Conservation (phyloP, 2,113 vertebrate species). For the Paracanthobrama guichenoti region DNA sequence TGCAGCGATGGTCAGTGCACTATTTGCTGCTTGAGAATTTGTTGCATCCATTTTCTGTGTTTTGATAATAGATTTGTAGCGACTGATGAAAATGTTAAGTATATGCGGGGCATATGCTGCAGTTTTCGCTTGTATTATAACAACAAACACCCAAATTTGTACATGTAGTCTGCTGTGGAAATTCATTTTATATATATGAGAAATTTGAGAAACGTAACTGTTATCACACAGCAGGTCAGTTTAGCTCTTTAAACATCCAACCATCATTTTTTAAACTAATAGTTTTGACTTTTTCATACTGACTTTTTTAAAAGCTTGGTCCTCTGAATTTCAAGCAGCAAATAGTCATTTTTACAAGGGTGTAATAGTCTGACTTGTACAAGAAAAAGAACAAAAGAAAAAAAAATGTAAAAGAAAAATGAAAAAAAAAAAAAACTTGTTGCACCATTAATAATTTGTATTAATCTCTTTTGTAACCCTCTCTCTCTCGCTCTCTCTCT, state of each 20-base stretch:
- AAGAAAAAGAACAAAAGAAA: constrained; percentile 29
- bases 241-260: constrained; percentile 2
- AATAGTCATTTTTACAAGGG: constrained; percentile 63
- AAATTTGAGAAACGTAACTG: constrained; percentile 21
- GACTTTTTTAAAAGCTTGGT: constrained; percentile 40
- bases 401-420: not conserved
- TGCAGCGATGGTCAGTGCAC: constrained; percentile 57
- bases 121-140: constrained; percentile 27
- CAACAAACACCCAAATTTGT: constrained; percentile 32
- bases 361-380: constrained; percentile 59
- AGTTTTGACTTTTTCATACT: constrained; percentile 36
- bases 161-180: constrained; percentile 11
- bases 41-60: constrained; percentile 49
- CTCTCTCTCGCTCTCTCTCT: constrained; percentile 55
- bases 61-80: constrained; percentile 44
- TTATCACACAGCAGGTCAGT: constrained; percentile 44
- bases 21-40: constrained; percentile 74
- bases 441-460: constrained; percentile 47
- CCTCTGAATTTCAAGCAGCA: constrained; percentile 72
- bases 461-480: constrained; percentile 62
- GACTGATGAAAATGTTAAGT: constrained; percentile 30
- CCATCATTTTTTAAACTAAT: constrained; percentile 20
- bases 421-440: not conserved
- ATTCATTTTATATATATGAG: constrained; percentile 42
- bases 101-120: constrained; percentile 59